Percentiles rank a stretch among this genome's conserved stretches.
These are phyloP conservation scores for Flexamia atlantica DNA, from an alignment of 2,888 invertebrate species.

Conservation along the genomic window DNA sequence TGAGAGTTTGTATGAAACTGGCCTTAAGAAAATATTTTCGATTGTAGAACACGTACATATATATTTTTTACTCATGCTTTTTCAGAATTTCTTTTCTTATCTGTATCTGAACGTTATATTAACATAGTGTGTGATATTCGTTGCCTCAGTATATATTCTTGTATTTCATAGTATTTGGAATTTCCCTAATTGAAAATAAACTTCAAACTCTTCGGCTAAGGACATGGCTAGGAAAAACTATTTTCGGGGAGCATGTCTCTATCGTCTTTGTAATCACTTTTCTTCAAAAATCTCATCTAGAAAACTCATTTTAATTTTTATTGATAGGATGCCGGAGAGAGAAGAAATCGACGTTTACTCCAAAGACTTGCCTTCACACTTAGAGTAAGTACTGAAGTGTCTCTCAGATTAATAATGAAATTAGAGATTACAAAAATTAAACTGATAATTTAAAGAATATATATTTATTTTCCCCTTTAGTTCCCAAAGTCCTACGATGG, in stretches of 20 bases:
- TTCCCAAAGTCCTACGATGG: constrained; percentile 1
- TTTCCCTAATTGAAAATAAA: constrained; percentile 25
- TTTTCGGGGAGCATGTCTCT: no score
- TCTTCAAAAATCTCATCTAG: no score
- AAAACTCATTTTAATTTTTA: background rate
- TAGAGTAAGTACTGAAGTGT: constrained; percentile 52
- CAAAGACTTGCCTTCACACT: constrained; percentile 61
- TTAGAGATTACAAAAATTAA: background rate
- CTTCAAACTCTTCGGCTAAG: background rate
- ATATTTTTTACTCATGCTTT: no score
- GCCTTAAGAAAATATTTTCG: no score
- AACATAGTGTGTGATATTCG: no score
- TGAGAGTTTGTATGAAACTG: no score
- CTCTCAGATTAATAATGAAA: background rate
- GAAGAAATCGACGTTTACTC: constrained; percentile 48
- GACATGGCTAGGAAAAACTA: constrained; percentile 3
- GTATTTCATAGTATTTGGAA: background rate
- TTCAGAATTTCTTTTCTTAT: no score
- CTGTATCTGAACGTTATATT: no score
- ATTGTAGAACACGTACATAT: no score
- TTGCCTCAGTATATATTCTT: no score
- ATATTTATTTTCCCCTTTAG: background rate
- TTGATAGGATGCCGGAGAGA: constrained; percentile 50
- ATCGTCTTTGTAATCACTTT: no score
- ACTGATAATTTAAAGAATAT: background rate